Base-by-base conservation (phyloP, 1,140 invertebrate species). In the Eumeta japonica region DNA sequence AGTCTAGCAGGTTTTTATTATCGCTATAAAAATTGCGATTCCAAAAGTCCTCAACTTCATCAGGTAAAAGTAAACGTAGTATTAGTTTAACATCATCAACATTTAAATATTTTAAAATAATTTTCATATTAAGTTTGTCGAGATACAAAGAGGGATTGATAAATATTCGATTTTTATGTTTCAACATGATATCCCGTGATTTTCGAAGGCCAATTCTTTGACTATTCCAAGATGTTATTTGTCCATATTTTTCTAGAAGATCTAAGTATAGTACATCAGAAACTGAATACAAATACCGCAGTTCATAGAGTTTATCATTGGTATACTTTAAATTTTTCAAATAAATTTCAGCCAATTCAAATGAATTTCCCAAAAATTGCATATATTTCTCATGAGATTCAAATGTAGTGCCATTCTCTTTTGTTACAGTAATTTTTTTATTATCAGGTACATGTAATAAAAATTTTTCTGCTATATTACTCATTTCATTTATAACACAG, bases 381-480 rank as follows among this genome's bases (percentile, higher is more conserved):
- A 11, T 35, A 9, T 1, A 19, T 12, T 11, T 12, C 9, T 35
- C 4, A 35, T 12, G 3, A 11, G 12, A 2, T 11, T 14, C n/a
- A 5, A 20, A 10, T 12, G 9, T 19, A 35, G 24, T 20, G 10
- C 14, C 24, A 11, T 18, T 11, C n/a, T 35, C 12, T 20, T 35
- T 3, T 10, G 11, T 35, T 19, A 35, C 10, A 16, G 24, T 13
- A 11, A 20, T 4, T 7, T 35, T 16, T 35, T 35, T 35, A 17
- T 13, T 20, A 10, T 35, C 33, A 5, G 33, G 24, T 20, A 19
- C 24, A 12, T 37, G 38, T 14, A 48, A 10, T 1, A 57, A 35
- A 35, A 52, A 57, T 30, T 55, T 54, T 0, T 38, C n/a, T 18
- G 49, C 49, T 12, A 42, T 36, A 11, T 46, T 31, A 7, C 15